Evolutionary conservation across 1,140 invertebrate genomes (phyloP).

Genomic region (Matsumurasca onukii): DNA sequence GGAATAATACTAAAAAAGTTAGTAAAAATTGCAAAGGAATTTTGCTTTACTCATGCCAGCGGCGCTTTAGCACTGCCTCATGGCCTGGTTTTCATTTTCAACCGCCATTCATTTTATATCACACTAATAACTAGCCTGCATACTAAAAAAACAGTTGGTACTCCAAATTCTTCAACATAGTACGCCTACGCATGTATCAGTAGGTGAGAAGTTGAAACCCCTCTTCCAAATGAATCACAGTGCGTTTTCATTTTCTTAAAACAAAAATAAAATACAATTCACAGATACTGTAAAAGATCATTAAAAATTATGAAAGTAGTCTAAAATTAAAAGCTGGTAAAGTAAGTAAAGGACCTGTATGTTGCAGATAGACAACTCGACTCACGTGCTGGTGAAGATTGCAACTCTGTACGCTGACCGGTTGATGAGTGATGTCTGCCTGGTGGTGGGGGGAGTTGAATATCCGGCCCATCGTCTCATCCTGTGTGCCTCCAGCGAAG

Average conservation of each 20-base stretch:
- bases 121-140: too few species aligned
- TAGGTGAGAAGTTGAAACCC: too few species aligned
- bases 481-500: constrained; percentile 91
- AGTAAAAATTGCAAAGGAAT: too few species aligned
- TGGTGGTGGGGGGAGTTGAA: constrained; percentile 75
- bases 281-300: background rate
- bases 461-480: constrained; percentile 91
- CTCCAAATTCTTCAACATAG: too few species aligned
- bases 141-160: too few species aligned
- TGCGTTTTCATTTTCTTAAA: background rate
- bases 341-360: background rate
- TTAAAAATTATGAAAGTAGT: background rate
- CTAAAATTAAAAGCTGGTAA: background rate
- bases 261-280: background rate
- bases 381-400: constrained; percentile 76
- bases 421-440: constrained; percentile 81
- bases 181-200: too few species aligned
- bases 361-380: constrained; percentile 76
- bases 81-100: too few species aligned
- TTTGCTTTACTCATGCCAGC: too few species aligned
- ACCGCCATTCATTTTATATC: too few species aligned
- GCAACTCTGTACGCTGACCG: constrained; percentile 78
- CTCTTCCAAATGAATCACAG: too few species aligned
- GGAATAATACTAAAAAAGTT: too few species aligned
- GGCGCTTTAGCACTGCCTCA: too few species aligned